Base-by-base conservation (phyloP, 2,113 vertebrate species). In the Phylloscopus trochiloides region DNA sequence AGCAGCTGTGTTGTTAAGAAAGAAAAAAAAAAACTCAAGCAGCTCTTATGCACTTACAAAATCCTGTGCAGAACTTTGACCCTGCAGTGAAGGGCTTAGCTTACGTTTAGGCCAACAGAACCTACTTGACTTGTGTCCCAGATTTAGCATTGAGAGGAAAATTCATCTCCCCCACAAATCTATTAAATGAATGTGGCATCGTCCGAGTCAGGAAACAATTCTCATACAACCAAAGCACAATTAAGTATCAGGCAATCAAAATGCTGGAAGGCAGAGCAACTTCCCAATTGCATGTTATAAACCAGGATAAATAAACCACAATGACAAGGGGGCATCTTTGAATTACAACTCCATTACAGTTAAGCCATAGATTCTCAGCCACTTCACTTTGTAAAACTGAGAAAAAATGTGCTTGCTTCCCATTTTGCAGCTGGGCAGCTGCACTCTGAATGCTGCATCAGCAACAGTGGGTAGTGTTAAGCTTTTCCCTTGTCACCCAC, bases 321-420 rank as follows among this genome's bases (percentile, higher is more conserved):
- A 26, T 28, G 70, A 74, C 55, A 83, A 92, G 48, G 31, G 40
- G 40, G 7, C 34, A 84, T 54, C 43, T 86, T 5, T 86, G 57
- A 84, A 63, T 34, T 29, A 59, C 16, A 90, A 2, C 9, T 59
- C 24, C 29, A 81, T 21, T 59, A 54, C 17, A 55, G 40, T 36
- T 29, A 54, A 61, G 17, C 28, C 52, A 36, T 0, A 25, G 40
- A 67, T 65, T 87, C 66, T 85, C 73, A 57, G 50, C 12, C 50
- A 57, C 55, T 72, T 48, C 20, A 63, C 32, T 72, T 51, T 9
- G 10, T 36, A n/a, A 16, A 78, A 77, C 4, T 6, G 10, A 59
- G 22, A 14, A 81, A 68, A 70, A 82, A 48, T 0, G 12, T 4
- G 1, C 45, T 17, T 0, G 0, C 16, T 48, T 66, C 38, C 47